A percentile compares a stretch with the other conserved stretches of the same genome.
These are phyloP conservation scores for Sweltsa coloradensis DNA, from an alignment of 1,140 invertebrate species.

Conservation along the genomic window DNA sequence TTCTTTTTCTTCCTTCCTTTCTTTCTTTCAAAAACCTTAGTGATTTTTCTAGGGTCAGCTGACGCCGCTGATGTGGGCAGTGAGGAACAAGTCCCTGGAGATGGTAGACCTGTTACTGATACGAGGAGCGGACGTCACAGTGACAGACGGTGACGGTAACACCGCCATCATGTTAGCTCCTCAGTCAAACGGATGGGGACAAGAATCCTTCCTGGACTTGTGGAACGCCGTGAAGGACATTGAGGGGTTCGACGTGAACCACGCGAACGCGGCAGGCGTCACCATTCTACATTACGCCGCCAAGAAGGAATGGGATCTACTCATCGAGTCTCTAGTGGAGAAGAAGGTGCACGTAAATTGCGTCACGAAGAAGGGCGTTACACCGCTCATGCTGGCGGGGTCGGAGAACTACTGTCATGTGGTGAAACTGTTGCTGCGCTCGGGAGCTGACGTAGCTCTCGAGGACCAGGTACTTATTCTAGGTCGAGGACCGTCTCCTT, in stretches of 20 bases:
- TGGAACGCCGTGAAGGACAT: constrained; percentile 21
- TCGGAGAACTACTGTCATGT: constrained; percentile 22
- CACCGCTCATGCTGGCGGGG: constrained; percentile 26
- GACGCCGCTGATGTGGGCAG: constrained; percentile 27
- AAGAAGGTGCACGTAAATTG: constrained; percentile 22
- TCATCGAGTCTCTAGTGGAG: constrained; percentile 20
- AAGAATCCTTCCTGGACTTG: constrained; percentile 24
- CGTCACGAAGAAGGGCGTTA: constrained; percentile 23
- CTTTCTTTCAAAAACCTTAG: no score
- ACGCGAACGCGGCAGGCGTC: constrained; percentile 23
- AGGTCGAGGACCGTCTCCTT: no score
- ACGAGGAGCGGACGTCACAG: constrained; percentile 24
- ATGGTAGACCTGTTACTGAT: constrained; percentile 25
- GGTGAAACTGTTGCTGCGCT: constrained; percentile 18
- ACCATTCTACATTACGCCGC: constrained; percentile 26
- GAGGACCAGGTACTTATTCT: constrained; percentile 17
- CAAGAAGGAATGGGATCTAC: constrained; percentile 24
- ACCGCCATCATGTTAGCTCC: constrained; percentile 26
- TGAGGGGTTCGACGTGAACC: constrained; percentile 21
- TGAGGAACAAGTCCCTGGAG: constrained; percentile 25
- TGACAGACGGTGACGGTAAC: constrained; percentile 24
- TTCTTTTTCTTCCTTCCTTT: no score
- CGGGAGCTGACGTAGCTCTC: constrained; percentile 20
- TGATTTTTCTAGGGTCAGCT: constrained; percentile 24
- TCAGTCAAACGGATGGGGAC: constrained; percentile 25